Base-by-base conservation (phyloP, 2,797 vertebrate species). In the Brachymystax lenok region DNA sequence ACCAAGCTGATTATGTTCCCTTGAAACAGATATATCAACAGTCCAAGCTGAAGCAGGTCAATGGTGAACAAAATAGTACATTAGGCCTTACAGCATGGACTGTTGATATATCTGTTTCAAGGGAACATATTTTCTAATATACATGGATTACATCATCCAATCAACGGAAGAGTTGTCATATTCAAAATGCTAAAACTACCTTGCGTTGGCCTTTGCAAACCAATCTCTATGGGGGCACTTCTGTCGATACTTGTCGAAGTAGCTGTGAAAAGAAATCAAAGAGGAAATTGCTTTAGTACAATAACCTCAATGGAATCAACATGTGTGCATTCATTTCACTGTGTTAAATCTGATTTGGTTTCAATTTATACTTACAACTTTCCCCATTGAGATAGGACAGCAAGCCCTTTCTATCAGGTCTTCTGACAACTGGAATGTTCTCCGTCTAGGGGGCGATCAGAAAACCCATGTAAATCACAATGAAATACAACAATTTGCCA, bases 161-260 rank as follows among this genome's bases (percentile, higher is more conserved):
- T 35, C 28, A 35, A 40, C 19, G 3, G 28, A 5, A n/a, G 19
- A 10, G 28, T 46, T 46, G 40, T 46, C 40, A 46, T 46, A 35
- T 69, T 33, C 16, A 14, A n/a, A 68, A 68, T 5, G 27, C 17
- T 68, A 0, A 68, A 16, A 75, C 68, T 80, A 98, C 98, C 97
- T 96, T 99, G 98, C 30, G 98, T 97, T 61, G 97, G 96, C 75
- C 97, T 91, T 79, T 99, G 98, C 84, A 99, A 95, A 71, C 98
- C 98, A 85, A 99, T 99, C 94, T 99, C 98, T 87, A 99, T 95
- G 0, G 98, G 98, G 2, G 98, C 98, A 87, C 98, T 99, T 94
- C 98, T 96, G 93, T 99, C 98, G 78, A 99, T 99, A 88, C 98
- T 99, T 1, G 98, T 96, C 0, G 98, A 99, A 13, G 98, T 97